These are phyloP conservation scores for Drosophila grimshawi DNA, from an alignment of 1,140 invertebrate genomes.

Conservation along the genomic window DNA sequence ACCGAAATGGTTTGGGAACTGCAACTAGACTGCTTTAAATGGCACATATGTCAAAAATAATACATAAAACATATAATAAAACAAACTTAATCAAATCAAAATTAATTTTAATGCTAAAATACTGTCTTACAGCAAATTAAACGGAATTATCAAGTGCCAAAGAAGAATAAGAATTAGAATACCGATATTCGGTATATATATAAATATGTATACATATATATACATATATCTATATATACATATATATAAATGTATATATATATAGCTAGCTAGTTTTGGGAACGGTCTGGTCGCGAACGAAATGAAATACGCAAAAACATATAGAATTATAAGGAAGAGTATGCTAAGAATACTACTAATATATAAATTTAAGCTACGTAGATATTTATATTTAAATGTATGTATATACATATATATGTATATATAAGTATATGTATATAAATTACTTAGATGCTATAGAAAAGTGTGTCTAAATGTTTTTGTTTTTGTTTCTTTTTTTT, in stretches of 20 bases:
- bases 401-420: conserved; percentile 14
- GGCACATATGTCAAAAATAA: conserved; percentile 1
- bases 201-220: too few species aligned
- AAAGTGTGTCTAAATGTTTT: conserved; percentile 34
- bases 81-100: conserved; percentile 1
- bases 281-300: neutral
- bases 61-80: conserved; percentile 3
- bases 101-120: neutral
- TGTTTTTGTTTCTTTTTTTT: conserved; percentile 18
- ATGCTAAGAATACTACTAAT: conserved; percentile 2
- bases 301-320: conserved; percentile 8
- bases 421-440: conserved; percentile 10
- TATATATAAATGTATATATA: conserved; percentile 3
- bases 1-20: conserved; percentile 11
- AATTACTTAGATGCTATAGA: conserved; percentile 25
- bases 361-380: neutral
- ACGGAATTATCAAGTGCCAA: conserved; percentile 5
- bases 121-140: conserved; percentile 16
- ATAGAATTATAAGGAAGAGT: neutral
- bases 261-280: conserved; percentile 12
- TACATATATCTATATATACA: neutral
- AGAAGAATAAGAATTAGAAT: conserved; percentile 1
- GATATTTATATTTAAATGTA: conserved; percentile 4
- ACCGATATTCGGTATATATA: neutral
- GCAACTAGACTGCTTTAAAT: conserved; percentile 12